Percentiles rank a stretch among this genome's conserved stretches.
phyloP scores from a whole-genome alignment of 2,797 vertebrate genomes.

The Avahi laniger region DNA sequence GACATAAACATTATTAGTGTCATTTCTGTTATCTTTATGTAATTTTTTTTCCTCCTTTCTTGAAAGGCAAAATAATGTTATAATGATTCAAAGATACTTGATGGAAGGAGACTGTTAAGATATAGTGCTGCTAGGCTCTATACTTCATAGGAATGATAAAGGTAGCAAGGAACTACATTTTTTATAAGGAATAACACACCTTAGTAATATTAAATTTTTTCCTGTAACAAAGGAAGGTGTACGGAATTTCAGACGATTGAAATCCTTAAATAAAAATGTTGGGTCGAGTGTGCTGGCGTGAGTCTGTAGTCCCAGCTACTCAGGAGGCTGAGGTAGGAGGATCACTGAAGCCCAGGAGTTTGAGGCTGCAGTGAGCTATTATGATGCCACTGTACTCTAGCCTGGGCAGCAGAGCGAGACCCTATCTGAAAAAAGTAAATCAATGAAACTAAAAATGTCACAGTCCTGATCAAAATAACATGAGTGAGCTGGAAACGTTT shows the following conservation, averaged over 20 bases:
- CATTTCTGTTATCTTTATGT: background rate
- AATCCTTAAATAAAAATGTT: background rate
- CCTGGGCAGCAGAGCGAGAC: too few relatives aligned
- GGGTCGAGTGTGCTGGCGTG: too few relatives aligned
- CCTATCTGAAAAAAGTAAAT: too few relatives aligned
- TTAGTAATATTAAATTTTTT: background rate
- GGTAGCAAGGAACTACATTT: slow-evolving; percentile 22
- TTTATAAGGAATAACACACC: slow-evolving; percentile 24
- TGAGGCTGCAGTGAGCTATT: too few relatives aligned
- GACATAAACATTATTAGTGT: background rate
- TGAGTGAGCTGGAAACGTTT: slow-evolving; percentile 28
- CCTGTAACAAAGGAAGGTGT: background rate
- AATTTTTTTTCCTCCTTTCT: background rate
- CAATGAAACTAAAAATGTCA: slow-evolving; percentile 1
- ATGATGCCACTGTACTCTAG: too few relatives aligned
- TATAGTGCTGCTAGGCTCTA: background rate
- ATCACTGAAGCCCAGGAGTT: too few relatives aligned
- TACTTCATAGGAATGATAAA: background rate
- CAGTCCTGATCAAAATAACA: slow-evolving; percentile 12
- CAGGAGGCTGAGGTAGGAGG: too few relatives aligned
- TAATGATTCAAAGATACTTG: slow-evolving; percentile 4
- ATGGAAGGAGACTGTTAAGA: background rate
- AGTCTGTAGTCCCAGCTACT: too few relatives aligned
- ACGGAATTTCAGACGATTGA: background rate
- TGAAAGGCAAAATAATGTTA: background rate